Conservation (phyloP, 2,888 invertebrate species). For the Drosophila peninsularis region DNA sequence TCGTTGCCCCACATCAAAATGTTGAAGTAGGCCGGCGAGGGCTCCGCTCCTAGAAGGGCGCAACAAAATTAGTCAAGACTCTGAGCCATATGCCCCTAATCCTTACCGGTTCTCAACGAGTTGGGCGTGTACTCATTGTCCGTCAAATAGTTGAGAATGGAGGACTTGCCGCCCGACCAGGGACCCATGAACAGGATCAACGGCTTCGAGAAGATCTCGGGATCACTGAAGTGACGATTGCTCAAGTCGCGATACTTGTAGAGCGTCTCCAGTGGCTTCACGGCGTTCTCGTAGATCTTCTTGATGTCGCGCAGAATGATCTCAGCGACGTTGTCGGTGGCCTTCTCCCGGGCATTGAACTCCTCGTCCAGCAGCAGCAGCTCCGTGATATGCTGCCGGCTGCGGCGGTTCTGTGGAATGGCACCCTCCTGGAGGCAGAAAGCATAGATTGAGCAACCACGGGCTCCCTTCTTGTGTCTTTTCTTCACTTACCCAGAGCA, state of each 20-base stretch:
- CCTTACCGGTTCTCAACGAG: slow-evolving; percentile 93
- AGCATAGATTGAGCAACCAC: too few relatives aligned
- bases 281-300: slow-evolving; percentile 92
- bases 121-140: slow-evolving; percentile 93
- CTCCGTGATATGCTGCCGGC: slow-evolving; percentile 92
- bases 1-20: slow-evolving; percentile 95
- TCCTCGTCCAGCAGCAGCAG: slow-evolving; percentile 92
- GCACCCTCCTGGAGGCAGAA: slow-evolving; percentile 86
- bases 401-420: slow-evolving; percentile 91
- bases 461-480: fast-evolving
- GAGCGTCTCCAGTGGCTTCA: slow-evolving; percentile 94
- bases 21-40: slow-evolving; percentile 96
- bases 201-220: slow-evolving; percentile 97
- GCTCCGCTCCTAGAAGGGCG: slow-evolving; percentile 91
- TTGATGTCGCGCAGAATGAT: slow-evolving; percentile 93
- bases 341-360: slow-evolving; percentile 89
- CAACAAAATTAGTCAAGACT: neutral
- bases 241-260: slow-evolving; percentile 97
- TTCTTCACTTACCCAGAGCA: slow-evolving; percentile 86
- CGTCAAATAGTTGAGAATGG: slow-evolving; percentile 95
- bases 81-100: neutral
- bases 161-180: slow-evolving; percentile 98
- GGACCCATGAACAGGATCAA: slow-evolving; percentile 97
- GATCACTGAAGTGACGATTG: slow-evolving; percentile 95
- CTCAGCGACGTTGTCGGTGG: slow-evolving; percentile 90